These are phyloP conservation scores for Cuniculus paca DNA, from an alignment of 2,797 vertebrate genomes.

Conservation along the genomic window DNA sequence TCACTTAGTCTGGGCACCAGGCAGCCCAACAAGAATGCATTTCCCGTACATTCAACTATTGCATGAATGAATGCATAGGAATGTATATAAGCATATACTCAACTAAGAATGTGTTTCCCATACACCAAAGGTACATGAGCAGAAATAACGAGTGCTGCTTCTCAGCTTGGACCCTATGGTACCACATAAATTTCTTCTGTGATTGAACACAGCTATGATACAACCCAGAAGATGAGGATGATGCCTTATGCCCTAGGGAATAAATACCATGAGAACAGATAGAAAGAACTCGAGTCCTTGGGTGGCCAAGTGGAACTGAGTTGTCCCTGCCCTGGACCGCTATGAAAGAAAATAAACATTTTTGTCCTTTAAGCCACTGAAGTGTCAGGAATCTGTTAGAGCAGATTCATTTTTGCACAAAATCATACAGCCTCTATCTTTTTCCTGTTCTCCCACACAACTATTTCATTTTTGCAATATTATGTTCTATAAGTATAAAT, in stretches of 20 bases:
- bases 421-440: background rate
- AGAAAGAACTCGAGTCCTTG: background rate
- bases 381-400: background rate
- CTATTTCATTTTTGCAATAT: background rate
- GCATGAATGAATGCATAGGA: no score
- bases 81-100: no score
- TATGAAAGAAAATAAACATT: background rate
- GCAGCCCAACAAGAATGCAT: background rate
- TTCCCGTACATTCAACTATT: no score
- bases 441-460: background rate
- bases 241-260: background rate
- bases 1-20: background rate
- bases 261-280: background rate
- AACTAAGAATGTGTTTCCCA: background rate
- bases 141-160: background rate
- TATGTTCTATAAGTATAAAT: background rate
- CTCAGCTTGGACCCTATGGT: background rate
- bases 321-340: background rate
- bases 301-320: background rate
- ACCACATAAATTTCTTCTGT: background rate
- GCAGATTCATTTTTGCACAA: background rate
- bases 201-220: background rate
- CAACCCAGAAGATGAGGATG: background rate
- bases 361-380: background rate
- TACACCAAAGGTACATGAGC: background rate